Evolutionary conservation across 2,113 vertebrate species (phyloP).

Genomic region (Sorex araneus): DNA sequence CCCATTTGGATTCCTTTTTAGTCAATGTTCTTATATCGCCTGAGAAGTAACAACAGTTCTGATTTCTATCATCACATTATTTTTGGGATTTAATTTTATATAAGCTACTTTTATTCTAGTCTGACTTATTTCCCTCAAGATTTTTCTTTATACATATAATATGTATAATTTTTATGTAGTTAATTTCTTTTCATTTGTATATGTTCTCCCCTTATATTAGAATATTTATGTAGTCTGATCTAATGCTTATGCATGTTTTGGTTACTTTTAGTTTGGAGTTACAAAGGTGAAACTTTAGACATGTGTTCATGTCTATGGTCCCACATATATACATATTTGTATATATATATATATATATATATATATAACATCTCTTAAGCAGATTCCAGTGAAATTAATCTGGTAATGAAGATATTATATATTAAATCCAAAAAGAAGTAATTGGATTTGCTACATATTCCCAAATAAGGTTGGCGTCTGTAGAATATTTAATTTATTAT

Average conservation of each 20-base stretch:
- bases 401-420: too few species aligned
- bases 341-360: too few species aligned
- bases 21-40: too few species aligned
- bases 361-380: too few species aligned
- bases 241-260: neutral
- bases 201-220: neutral
- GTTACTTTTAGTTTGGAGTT: neutral
- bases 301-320: neutral
- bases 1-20: neutral
- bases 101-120: neutral
- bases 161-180: neutral
- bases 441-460: neutral
- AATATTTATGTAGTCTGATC: neutral
- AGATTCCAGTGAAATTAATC: too few species aligned
- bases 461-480: too few species aligned
- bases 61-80: neutral
- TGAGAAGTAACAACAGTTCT: neutral
- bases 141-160: neutral
- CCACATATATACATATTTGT: neutral
- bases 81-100: conserved; percentile 5
- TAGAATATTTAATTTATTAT: too few species aligned
- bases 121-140: neutral
- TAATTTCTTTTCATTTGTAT: neutral
- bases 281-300: neutral
- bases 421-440: too few species aligned